Conservation (phyloP, 2,888 invertebrate genomes). For the Eurytoma adleriae region DNA sequence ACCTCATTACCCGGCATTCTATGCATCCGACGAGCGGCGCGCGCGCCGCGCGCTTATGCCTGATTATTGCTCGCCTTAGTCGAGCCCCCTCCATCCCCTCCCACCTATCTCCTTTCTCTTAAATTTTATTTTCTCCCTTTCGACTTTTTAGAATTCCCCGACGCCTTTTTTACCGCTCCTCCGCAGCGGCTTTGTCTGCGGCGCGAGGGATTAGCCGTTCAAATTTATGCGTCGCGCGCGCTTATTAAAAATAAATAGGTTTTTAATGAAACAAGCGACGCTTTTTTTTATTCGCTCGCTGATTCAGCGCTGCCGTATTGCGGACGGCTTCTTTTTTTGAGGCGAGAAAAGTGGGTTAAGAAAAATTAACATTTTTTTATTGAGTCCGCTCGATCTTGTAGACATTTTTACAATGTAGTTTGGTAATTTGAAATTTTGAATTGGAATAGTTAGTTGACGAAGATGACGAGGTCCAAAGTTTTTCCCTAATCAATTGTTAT, state of each 20-base stretch:
- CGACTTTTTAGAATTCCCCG: constrained; percentile 26
- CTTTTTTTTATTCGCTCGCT: not conserved
- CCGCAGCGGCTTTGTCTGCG: not conserved
- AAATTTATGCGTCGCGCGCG: constrained; percentile 42
- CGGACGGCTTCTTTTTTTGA: too few relatives aligned
- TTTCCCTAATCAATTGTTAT: too few relatives aligned
- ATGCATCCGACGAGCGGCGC: constrained; percentile 65
- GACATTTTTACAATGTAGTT: too few relatives aligned
- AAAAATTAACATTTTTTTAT: too few relatives aligned
- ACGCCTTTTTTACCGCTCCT: not conserved
- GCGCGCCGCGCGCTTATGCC: constrained; percentile 65
- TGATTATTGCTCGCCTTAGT: constrained; percentile 74
- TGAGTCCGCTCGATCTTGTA: too few relatives aligned
- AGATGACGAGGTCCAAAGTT: too few relatives aligned
- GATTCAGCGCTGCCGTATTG: too few relatives aligned
- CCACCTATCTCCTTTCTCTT: constrained; percentile 15
- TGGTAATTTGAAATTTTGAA: too few relatives aligned
- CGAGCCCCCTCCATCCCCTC: constrained; percentile 60
- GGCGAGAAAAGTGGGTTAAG: too few relatives aligned
- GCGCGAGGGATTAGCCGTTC: not conserved
- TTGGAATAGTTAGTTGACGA: too few relatives aligned
- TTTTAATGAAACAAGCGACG: not conserved
- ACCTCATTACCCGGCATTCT: constrained; percentile 76
- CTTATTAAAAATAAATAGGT: not conserved
- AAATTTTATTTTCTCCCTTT: constrained; percentile 32